Base-by-base conservation (phyloP, 2,888 invertebrate genomes). In the Luffia ferchaultella region DNA sequence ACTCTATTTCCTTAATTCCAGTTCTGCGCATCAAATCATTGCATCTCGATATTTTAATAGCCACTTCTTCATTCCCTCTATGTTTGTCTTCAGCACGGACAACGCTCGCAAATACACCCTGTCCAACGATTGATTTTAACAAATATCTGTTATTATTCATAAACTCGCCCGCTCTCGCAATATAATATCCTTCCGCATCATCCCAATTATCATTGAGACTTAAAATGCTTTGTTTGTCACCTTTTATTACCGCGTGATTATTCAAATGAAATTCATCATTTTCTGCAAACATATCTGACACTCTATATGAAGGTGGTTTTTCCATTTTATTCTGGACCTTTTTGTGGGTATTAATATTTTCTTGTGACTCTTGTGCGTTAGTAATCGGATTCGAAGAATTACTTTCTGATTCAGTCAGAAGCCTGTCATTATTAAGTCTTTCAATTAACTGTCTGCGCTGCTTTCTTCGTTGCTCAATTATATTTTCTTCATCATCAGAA, bases 11-110 rank as follows among this genome's bases (percentile, higher is more conserved):
- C 65, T 97, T 96, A 52, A 98, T 78, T 46, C 98, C 98, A 20
- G 98, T 97, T 85, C 95, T 97, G 74, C 96, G 95, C 97, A 99
- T 99, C 61, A 99, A 91, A 76, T 98, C 98, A 83, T 99, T 98
- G 79, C 97, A 98, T 62, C 99, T 88, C 60, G 98, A 97, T 59
- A 99, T 98, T 86, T 99, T 99, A 43, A 99, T 95, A 50, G 98
- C 98, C 7, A 98, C 96, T 73, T 97, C 95, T 60, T 90, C 88
- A 71, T 89, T 91, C 49, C 90, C 91, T 53, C 93, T 85, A 2
- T 92, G 93, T 62, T 88, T 91, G 71, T 98, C 98, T 65, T 96
- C 87, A 19, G 95, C 97, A 57, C 96, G 86, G 2, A 99, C 92
- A 47, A 99, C 98, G 76, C 97, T 98, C 64, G 97, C 96, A 83